A percentile compares a stretch with the other conserved stretches of the same genome.
Evolutionary conservation across 2,888 invertebrate species (phyloP).

Genomic region (Lasioglossum figueresi): DNA sequence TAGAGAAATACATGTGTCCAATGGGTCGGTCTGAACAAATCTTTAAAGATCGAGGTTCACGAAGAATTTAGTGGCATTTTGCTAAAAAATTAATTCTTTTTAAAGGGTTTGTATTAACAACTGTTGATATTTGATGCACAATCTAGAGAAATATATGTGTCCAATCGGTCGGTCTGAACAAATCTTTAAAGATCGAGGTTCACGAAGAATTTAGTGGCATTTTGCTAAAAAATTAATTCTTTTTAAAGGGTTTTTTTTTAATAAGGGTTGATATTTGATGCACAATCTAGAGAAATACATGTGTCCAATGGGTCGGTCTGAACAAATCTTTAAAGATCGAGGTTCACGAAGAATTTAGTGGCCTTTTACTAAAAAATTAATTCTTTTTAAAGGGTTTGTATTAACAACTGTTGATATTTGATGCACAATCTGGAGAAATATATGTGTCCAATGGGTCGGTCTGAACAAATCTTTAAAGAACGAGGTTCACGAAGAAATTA

Average conservation of each 20-base stretch:
- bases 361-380: too few species aligned
- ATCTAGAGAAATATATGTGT: background rate
- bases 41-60: background rate
- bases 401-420: background rate
- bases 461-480: background rate
- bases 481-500: background rate
- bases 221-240: too few species aligned
- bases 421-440: background rate
- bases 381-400: too few species aligned
- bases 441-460: background rate
- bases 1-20: background rate
- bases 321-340: background rate
- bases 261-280: background rate
- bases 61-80: background rate
- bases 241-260: too few species aligned
- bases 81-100: too few species aligned
- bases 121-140: background rate
- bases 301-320: background rate
- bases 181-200: background rate
- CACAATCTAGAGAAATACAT: background rate
- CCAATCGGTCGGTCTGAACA: background rate
- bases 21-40: background rate
- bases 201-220: background rate
- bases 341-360: background rate
- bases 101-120: too few species aligned